Base-by-base conservation (phyloP, 2,797 vertebrate genomes). In the Sebastes umbrosus region DNA sequence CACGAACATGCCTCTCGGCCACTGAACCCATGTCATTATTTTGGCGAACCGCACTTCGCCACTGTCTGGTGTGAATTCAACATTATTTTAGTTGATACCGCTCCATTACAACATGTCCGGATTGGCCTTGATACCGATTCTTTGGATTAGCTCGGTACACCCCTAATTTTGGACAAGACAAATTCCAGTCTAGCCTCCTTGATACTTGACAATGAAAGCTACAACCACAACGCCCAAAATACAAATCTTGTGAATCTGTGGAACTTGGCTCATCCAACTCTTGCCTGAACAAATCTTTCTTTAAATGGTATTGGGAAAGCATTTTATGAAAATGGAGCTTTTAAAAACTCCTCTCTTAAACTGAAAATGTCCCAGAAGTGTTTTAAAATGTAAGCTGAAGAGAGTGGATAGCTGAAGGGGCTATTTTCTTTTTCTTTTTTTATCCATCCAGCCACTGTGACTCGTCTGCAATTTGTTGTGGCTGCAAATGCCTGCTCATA, bases 401-500 rank as follows among this genome's bases (percentile, higher is more conserved):
- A 59, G 24, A 39, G 31, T 50, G 20, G 2, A 46, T 10, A 43
- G 25, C 59, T 46, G 4, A 43, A 69, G 63, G 43, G 8, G 8
- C 50, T 22, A 7, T 70, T 52, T 83, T 36, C n/a, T 60, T 60
- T 46, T 27, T 29, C 14, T 52, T 18, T 69, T 62, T 57, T 46
- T n/a, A 69, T 25, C 34, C 39, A 13, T 55, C 18, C n/a, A 70
- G 63, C 24, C 57, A 25, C 36, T 29, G 20, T 52, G 73, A 77
- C 55, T 70, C 4, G 0, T 77, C 65, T 82, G 65, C 71, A 72
- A 24, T 82, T 83, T 50, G 52, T 83, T 81, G 73, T 27, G 31
- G 68, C 76, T 74, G 58, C 32, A 34, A 69, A 73, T 16, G 12
- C 79, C 79, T 88, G 52, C 73, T 78, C 69, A 29, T 77, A 63